Evolutionary conservation across 2,888 invertebrate genomes (phyloP).

Genomic region (Dynastes hyllus): DNA sequence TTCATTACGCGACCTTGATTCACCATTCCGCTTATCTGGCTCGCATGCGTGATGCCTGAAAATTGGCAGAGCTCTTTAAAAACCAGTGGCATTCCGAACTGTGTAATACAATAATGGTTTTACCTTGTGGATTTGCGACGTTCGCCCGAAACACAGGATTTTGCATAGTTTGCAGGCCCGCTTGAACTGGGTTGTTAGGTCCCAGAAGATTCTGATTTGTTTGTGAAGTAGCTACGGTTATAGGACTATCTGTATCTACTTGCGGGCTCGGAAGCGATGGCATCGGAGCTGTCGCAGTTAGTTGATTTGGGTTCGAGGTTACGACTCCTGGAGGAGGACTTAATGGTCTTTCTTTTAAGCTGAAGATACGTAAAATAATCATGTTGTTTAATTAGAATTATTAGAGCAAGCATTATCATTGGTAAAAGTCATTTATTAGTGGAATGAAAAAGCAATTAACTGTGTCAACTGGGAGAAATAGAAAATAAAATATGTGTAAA

Average conservation of each 20-base stretch:
- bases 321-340: conserved; percentile 74
- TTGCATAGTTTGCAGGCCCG: conserved; percentile 62
- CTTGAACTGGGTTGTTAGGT: conserved; percentile 61
- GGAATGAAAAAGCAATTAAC: too few species aligned
- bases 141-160: conserved; percentile 70
- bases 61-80: conserved; percentile 48
- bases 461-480: too few species aligned
- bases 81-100: conserved; percentile 1
- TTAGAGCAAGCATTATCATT: too few species aligned
- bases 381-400: too few species aligned
- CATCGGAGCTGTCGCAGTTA: conserved; percentile 65
- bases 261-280: conserved; percentile 74
- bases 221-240: conserved; percentile 65
- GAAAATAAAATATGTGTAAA: too few species aligned
- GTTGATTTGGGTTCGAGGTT: conserved; percentile 66
- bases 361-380: conserved; percentile 59
- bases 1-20: conserved; percentile 59
- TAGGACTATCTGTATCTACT: conserved; percentile 75
- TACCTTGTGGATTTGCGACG: conserved; percentile 62
- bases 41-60: conserved; percentile 59
- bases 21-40: conserved; percentile 66
- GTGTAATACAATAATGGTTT: conserved; percentile 8
- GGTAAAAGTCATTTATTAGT: too few species aligned
- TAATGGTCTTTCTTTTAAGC: conserved; percentile 80
- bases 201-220: conserved; percentile 69